These are phyloP conservation scores for Atherinomorus stipes DNA, from an alignment of 2,113 vertebrate genomes.

Conservation along the genomic window DNA sequence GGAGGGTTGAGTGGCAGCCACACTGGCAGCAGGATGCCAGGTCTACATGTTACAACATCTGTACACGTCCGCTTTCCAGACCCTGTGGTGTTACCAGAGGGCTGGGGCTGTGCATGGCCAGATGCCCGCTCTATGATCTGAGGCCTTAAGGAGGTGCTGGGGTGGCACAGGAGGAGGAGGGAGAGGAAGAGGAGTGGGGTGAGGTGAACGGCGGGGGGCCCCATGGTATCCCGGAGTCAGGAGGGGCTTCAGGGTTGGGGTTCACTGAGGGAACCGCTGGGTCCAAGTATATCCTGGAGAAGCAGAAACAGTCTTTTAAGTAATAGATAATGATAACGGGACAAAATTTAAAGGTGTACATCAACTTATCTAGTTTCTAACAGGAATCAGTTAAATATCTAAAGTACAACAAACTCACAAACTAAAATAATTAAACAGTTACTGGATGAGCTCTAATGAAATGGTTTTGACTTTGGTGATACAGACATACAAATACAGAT, in stretches of 20 bases:
- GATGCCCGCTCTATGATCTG: slow-evolving; percentile 59
- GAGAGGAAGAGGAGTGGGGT: slow-evolving; percentile 52
- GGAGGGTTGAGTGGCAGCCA: slow-evolving; percentile 90
- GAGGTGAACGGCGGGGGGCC: slow-evolving; percentile 34
- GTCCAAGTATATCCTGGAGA: slow-evolving; percentile 55
- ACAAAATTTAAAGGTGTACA: neutral
- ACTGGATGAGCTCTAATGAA: neutral
- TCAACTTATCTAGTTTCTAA: neutral
- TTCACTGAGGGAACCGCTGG: slow-evolving; percentile 37
- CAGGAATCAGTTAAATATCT: neutral
- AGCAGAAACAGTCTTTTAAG: neutral
- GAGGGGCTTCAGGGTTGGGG: slow-evolving; percentile 20
- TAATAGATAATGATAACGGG: neutral
- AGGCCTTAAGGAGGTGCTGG: slow-evolving; percentile 47
- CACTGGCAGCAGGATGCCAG: slow-evolving; percentile 90
- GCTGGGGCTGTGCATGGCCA: slow-evolving; percentile 42
- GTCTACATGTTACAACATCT: slow-evolving; percentile 80
- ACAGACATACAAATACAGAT: too few species aligned
- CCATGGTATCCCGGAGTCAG: slow-evolving; percentile 64
- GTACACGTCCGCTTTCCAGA: slow-evolving; percentile 70
- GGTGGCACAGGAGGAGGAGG: slow-evolving; percentile 62
- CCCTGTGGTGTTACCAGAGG: slow-evolving; percentile 44
- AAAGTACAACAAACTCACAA: neutral
- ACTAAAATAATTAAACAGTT: neutral
- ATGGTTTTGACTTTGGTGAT: too few species aligned